These are phyloP conservation scores for Amphimallon solstitiale DNA, from an alignment of 2,888 invertebrate genomes.

Conservation along the genomic window DNA sequence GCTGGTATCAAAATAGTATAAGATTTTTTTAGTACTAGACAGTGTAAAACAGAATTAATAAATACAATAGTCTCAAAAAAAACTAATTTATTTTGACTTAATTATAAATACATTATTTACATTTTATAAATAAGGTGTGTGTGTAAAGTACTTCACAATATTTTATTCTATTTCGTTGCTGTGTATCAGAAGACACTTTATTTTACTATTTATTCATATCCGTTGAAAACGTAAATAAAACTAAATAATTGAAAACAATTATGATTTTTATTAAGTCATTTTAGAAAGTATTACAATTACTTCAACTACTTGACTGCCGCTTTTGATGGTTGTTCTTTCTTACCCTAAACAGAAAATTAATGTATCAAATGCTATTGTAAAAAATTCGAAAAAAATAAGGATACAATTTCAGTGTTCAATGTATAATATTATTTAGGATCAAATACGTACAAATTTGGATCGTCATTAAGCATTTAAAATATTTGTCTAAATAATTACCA, in stretches of 20 bases:
- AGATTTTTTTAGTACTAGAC: not conserved
- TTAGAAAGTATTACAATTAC: not conserved
- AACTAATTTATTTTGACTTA: conserved; percentile 24
- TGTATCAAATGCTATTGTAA: not conserved
- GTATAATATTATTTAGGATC: too few relatives aligned
- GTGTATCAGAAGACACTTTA: conserved; percentile 26
- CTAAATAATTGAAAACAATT: conserved; percentile 7
- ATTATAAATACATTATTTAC: conserved; percentile 11
- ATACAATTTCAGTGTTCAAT: too few relatives aligned
- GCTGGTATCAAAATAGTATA: too few relatives aligned
- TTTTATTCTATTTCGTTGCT: conserved; percentile 24
- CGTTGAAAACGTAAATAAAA: conserved; percentile 23
- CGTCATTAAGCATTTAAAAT: too few relatives aligned
- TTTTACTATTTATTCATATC: conserved; percentile 32
- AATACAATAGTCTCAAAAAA: conserved; percentile 4
- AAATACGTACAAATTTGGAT: too few relatives aligned
- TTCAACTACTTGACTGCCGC: conserved; percentile 3
- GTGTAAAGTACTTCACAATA: conserved; percentile 13
- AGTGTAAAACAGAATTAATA: conserved; percentile 18
- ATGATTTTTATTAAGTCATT: conserved; percentile 6
- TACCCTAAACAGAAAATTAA: not conserved
- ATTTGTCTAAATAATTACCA: too few relatives aligned
- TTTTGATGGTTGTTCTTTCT: not conserved
- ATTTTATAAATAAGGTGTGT: conserved; percentile 1
- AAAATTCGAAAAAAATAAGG: too few relatives aligned